Conservation (phyloP, 2,888 invertebrate species). For the Pandemis heparana region DNA sequence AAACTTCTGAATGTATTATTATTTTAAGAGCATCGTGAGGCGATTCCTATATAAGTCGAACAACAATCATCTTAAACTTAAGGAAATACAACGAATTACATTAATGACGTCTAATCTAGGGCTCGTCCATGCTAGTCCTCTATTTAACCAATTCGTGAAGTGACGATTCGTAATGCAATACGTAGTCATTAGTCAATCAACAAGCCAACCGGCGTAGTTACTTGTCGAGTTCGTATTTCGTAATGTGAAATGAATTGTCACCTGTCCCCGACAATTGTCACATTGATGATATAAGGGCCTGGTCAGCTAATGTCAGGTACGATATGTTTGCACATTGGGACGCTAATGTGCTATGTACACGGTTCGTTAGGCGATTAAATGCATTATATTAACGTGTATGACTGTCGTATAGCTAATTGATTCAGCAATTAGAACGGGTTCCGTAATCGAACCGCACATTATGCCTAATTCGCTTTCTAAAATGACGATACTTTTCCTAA, state of each 20-base stretch:
- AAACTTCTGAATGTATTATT: no score
- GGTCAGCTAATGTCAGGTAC: constrained; percentile 11
- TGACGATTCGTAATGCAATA: no score
- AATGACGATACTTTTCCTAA: constrained; percentile 9
- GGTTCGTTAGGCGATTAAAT: constrained; percentile 41
- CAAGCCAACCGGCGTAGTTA: no score
- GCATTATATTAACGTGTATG: constrained; percentile 36
- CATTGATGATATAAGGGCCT: background rate
- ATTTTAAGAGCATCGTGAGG: no score
- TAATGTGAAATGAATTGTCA: no score
- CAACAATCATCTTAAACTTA: no score
- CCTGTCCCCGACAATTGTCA: no score
- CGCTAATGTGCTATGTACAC: constrained; percentile 37
- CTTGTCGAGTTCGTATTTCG: no score
- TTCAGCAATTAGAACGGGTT: constrained; percentile 34
- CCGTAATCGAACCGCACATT: constrained; percentile 11
- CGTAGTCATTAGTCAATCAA: no score
- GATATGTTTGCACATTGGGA: constrained; percentile 37
- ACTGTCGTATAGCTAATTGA: constrained; percentile 33
- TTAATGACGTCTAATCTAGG: background rate
- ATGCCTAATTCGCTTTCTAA: constrained; percentile 14
- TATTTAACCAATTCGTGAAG: no score
- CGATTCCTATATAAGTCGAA: no score
- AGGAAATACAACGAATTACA: background rate
- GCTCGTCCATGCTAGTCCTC: no score